These are phyloP conservation scores for Dermolepida albohirtum DNA, from an alignment of 2,888 invertebrate genomes.

Conservation along the genomic window DNA sequence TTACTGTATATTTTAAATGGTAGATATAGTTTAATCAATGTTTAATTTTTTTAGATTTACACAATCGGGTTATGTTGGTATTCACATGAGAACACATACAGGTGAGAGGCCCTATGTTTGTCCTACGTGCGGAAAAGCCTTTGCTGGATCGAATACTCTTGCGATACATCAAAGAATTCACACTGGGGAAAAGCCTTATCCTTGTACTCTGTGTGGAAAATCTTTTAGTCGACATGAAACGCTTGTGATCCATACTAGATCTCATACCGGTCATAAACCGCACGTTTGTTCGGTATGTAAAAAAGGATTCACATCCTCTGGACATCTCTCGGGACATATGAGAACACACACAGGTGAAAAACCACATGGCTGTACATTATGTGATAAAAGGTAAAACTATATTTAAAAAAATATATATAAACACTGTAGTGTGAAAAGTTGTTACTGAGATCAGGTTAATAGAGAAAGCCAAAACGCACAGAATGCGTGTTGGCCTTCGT, in stretches of 20 bases:
- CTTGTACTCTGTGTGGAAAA: slow-evolving; percentile 62
- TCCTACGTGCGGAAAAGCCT: slow-evolving; percentile 64
- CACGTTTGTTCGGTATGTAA: slow-evolving; percentile 62
- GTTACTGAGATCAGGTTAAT: too few species aligned
- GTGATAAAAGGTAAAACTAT: slow-evolving; percentile 60
- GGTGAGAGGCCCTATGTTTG: slow-evolving; percentile 65
- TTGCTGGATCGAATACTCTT: slow-evolving; percentile 64
- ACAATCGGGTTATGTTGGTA: slow-evolving; percentile 65
- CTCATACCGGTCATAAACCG: slow-evolving; percentile 64
- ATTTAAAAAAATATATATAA: not conserved
- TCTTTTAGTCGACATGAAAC: slow-evolving; percentile 64
- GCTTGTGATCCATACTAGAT: slow-evolving; percentile 62
- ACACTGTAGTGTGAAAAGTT: too few species aligned
- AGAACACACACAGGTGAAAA: slow-evolving; percentile 64
- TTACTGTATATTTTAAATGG: too few species aligned
- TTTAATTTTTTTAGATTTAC: slow-evolving; percentile 58
- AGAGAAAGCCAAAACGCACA: too few species aligned
- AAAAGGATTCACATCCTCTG: slow-evolving; percentile 62
- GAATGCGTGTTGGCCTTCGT: too few species aligned
- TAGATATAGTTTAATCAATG: too few species aligned
- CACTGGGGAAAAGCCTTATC: slow-evolving; percentile 64
- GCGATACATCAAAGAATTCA: slow-evolving; percentile 64
- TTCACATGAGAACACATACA: slow-evolving; percentile 66
- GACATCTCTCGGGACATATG: slow-evolving; percentile 64
- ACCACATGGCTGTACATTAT: slow-evolving; percentile 61